Conservation (phyloP, 2,113 vertebrate genomes). For the Pelmatolapia mariae region DNA sequence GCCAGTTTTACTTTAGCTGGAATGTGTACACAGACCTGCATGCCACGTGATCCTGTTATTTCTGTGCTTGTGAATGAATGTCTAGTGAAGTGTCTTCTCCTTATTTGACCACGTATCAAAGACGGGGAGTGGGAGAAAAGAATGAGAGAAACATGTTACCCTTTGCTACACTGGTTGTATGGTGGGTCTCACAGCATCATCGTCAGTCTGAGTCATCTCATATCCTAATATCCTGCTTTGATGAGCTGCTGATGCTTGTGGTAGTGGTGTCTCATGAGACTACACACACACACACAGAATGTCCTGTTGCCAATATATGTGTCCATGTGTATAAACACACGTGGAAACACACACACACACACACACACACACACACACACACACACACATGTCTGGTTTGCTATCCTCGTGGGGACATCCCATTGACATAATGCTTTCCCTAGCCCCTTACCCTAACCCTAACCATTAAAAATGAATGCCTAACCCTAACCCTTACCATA, state of each 20-base stretch:
- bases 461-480: too few relatives aligned
- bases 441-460: too few relatives aligned
- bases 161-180: constrained; percentile 22
- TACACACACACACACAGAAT: not conserved
- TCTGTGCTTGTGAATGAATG: not conserved
- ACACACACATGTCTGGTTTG: rapidly evolving
- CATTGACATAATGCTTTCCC: too few relatives aligned
- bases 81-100: not conserved
- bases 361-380: not conserved
- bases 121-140: not conserved
- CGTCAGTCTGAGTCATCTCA: constrained; percentile 56
- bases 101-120: not conserved
- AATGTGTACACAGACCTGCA: not conserved
- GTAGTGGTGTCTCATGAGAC: constrained; percentile 6
- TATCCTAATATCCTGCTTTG: constrained; percentile 62
- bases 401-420: too few relatives aligned
- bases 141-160: constrained; percentile 23
- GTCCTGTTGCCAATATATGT: not conserved
- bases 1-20: not conserved
- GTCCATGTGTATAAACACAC: not conserved
- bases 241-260: constrained; percentile 37
- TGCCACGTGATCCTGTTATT: not conserved
- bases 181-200: constrained; percentile 47
- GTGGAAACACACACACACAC: not conserved
- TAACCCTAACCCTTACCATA: too few relatives aligned